phyloP scores from a whole-genome alignment of 2,888 invertebrate genomes.

The Caenorhabditis wallacei region DNA sequence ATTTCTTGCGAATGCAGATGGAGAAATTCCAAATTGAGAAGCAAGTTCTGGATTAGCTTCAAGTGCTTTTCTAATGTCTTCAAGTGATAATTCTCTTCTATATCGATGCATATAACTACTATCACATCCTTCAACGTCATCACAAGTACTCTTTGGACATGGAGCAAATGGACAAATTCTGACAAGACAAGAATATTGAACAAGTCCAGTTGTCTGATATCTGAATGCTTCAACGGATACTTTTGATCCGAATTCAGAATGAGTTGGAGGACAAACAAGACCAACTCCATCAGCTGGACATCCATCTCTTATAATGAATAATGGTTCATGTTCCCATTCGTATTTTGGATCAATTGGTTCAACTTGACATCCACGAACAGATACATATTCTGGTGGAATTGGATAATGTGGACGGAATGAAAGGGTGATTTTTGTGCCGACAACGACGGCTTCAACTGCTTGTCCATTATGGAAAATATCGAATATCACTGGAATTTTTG shows the following conservation, averaged over 20 bases:
- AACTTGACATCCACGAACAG: constrained; percentile 82
- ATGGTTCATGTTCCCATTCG: constrained; percentile 83
- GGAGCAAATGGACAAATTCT: constrained; percentile 82
- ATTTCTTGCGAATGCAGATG: constrained; percentile 61
- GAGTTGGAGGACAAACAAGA: constrained; percentile 82
- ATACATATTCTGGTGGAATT: constrained; percentile 82
- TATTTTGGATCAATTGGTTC: constrained; percentile 81
- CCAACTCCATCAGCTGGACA: constrained; percentile 83
- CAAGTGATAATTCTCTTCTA: constrained; percentile 66
- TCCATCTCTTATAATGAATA: constrained; percentile 79
- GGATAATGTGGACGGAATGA: constrained; percentile 82
- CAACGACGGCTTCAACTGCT: constrained; percentile 83
- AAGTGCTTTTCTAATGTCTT: constrained; percentile 73
- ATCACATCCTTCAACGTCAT: constrained; percentile 81
- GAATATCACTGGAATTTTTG: constrained; percentile 78
- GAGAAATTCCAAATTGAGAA: constrained; percentile 76
- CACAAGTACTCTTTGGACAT: constrained; percentile 79
- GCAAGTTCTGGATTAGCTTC: constrained; percentile 79
- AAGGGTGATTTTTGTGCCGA: constrained; percentile 81
- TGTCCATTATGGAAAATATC: constrained; percentile 83
- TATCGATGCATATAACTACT: constrained; percentile 62
- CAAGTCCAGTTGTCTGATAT: constrained; percentile 83
- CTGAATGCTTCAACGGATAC: constrained; percentile 83
- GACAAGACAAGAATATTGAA: constrained; percentile 82
- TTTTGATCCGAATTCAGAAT: constrained; percentile 81